Conservation (phyloP, 2,797 vertebrate species). For the Falco cherrug region DNA sequence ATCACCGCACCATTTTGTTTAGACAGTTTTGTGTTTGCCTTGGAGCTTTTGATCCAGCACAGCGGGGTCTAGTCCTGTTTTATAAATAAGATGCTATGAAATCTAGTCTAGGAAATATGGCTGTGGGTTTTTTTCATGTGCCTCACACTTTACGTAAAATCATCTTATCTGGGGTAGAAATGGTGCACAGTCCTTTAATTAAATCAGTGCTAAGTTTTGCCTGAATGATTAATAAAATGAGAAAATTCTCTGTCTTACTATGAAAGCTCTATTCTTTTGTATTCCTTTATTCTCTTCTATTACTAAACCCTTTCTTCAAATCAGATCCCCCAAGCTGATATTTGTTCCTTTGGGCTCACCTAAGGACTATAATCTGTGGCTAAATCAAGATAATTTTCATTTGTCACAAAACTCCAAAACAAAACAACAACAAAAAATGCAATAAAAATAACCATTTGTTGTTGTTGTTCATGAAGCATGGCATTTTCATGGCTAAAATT, state of each 20-base stretch:
- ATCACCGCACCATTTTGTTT: background rate
- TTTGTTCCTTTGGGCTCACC: conserved; percentile 46
- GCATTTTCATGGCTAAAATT: conserved; percentile 63
- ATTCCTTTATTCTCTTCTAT: background rate
- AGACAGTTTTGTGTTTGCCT: background rate
- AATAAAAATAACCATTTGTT: conserved; percentile 52
- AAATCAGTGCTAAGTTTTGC: conserved; percentile 45
- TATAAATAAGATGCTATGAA: background rate
- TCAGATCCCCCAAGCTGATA: conserved; percentile 5
- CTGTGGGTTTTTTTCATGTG: background rate
- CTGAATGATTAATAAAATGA: conserved; percentile 64
- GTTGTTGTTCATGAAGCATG: conserved; percentile 44
- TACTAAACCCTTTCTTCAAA: background rate
- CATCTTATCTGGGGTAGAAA: conserved; percentile 29
- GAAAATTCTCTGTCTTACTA: conserved; percentile 6
- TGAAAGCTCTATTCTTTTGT: conserved; percentile 13
- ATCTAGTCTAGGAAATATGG: background rate
- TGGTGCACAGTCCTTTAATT: conserved; percentile 54
- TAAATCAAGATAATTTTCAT: conserved; percentile 61
- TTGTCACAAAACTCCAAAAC: conserved; percentile 15
- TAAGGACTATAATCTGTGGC: conserved; percentile 25
- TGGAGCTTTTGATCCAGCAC: background rate
- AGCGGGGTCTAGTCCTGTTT: background rate
- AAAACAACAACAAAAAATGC: conserved; percentile 12
- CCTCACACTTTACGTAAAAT: conserved; percentile 32